A percentile compares a stretch with the other conserved stretches of the same genome.
Conservation (phyloP, 2,888 invertebrate species). For the Norana najaformis region DNA sequence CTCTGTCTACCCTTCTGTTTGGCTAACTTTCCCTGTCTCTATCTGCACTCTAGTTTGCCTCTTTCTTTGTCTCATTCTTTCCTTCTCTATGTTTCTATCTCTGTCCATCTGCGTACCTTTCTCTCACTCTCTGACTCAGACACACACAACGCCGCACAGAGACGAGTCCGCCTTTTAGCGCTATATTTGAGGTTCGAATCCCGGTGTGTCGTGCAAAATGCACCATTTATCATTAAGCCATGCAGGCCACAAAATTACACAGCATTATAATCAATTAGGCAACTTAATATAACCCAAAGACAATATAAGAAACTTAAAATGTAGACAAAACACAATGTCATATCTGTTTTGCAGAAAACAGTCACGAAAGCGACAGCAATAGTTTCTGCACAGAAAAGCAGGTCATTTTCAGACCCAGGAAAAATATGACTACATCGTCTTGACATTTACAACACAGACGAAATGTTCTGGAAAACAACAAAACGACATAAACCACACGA, state of each 20-base stretch:
- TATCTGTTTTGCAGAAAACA: background rate
- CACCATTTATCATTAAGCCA: background rate
- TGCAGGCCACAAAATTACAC: background rate
- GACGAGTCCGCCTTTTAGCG: background rate
- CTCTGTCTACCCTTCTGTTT: no score
- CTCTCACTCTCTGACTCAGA: background rate
- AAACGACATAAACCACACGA: background rate
- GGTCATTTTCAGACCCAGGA: background rate
- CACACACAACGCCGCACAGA: background rate
- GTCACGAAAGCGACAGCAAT: background rate
- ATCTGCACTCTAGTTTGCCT: no score
- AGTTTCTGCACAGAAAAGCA: background rate
- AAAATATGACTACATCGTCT: no score
- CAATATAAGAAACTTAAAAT: no score
- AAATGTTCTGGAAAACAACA: background rate
- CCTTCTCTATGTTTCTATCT: no score
- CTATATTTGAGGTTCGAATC: background rate
- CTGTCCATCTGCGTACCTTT: background rate
- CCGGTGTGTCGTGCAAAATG: background rate
- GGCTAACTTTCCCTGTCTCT: no score
- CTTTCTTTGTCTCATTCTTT: no score
- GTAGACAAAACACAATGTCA: background rate
- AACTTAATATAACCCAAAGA: no score
- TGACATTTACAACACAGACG: no score
- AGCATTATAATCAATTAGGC: no score